Conservation (phyloP, 2,888 invertebrate genomes). For the Lasius platythorax region DNA sequence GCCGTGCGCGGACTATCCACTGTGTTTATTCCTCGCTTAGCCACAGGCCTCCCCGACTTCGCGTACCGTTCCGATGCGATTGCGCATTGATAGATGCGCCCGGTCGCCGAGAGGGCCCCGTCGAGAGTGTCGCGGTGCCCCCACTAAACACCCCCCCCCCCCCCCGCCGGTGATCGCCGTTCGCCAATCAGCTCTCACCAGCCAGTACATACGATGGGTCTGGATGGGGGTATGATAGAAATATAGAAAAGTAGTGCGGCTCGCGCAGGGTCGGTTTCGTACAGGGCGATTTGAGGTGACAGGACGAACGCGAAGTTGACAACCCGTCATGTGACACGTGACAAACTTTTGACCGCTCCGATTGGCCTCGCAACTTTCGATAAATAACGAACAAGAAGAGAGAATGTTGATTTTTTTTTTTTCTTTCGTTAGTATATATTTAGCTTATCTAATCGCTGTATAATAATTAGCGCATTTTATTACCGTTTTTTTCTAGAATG, state of each 20-base stretch:
- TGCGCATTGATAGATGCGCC: conserved; percentile 83
- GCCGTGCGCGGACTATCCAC: conserved; percentile 77
- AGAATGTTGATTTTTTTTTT: background rate
- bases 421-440: background rate
- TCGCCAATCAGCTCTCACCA: conserved; percentile 73
- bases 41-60: conserved; percentile 80
- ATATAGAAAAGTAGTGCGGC: conserved; percentile 75
- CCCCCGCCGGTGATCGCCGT: conserved; percentile 42
- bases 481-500: background rate
- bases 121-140: conserved; percentile 75
- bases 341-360: background rate
- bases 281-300: conserved; percentile 51
- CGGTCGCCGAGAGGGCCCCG: conserved; percentile 76
- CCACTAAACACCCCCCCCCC: conserved; percentile 17
- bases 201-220: conserved; percentile 70
- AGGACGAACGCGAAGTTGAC: background rate
- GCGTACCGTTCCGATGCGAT: conserved; percentile 83
- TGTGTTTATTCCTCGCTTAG: conserved; percentile 82
- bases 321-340: background rate
- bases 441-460: background rate
- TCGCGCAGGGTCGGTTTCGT: conserved; percentile 71
- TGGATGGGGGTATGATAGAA: conserved; percentile 68
- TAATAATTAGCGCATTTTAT: background rate
- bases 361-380: background rate
- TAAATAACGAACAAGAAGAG: background rate